Conservation (phyloP, 2,888 invertebrate genomes). For the Drosophila flavopinicola region DNA sequence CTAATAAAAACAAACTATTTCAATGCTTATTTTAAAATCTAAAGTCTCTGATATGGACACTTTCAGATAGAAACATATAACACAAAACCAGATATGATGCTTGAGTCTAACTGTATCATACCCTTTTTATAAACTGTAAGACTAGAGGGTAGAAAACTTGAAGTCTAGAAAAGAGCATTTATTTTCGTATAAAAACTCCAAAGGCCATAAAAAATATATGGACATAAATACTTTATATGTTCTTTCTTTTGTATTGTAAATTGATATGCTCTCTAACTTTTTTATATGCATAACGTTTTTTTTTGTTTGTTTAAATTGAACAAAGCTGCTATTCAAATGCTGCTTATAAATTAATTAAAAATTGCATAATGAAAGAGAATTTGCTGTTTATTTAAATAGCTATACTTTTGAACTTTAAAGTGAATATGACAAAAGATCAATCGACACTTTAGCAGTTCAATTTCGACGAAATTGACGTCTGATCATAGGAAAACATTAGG, state of each 20-base stretch:
- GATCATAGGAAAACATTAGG: conserved; percentile 21
- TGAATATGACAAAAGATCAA: not conserved
- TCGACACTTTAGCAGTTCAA: conserved; percentile 14
- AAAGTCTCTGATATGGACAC: not conserved
- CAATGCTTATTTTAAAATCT: no score
- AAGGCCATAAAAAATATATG: not conserved
- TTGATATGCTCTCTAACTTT: conserved; percentile 3
- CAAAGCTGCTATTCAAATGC: not conserved
- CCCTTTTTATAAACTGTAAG: no score
- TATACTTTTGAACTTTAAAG: conserved; percentile 15
- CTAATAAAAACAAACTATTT: no score
- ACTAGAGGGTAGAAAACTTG: conserved; percentile 12
- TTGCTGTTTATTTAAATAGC: conserved; percentile 1
- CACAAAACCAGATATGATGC: not conserved
- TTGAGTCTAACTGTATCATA: not conserved
- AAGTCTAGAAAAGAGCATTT: not conserved
- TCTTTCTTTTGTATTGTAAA: conserved; percentile 14
- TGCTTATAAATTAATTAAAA: conserved; percentile 3
- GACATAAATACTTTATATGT: conserved; percentile 5
- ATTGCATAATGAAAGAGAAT: conserved; percentile 1
- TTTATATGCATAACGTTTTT: not conserved
- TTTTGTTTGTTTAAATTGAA: conserved; percentile 4
- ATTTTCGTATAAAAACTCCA: not conserved
- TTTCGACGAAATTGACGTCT: conserved; percentile 1
- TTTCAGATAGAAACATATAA: not conserved